These are phyloP conservation scores for Lasioglossum marginatum DNA, from an alignment of 2,888 invertebrate genomes.

Conservation along the genomic window DNA sequence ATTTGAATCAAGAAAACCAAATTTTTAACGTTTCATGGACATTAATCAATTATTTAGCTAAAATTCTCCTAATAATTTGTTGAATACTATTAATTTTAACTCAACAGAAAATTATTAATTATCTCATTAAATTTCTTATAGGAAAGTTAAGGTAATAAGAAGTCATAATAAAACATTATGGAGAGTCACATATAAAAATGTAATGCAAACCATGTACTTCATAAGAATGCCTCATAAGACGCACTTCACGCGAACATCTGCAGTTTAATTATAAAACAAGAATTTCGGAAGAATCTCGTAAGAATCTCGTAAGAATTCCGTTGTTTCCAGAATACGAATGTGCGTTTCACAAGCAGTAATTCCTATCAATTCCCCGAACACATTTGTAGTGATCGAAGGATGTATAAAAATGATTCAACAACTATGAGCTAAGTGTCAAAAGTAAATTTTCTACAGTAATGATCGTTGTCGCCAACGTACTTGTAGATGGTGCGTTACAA, in stretches of 20 bases:
- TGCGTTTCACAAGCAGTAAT: neutral
- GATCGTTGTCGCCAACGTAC: too few relatives aligned
- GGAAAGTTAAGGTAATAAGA: neutral
- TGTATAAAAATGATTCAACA: neutral
- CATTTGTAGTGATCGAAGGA: neutral
- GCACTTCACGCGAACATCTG: neutral
- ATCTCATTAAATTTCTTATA: too few relatives aligned
- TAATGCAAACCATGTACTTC: constrained; percentile 3
- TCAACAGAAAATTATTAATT: neutral
- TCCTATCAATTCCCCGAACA: neutral
- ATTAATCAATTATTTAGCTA: neutral
- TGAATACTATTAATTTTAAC: neutral
- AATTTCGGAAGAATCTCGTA: constrained; percentile 11
- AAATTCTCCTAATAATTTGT: neutral
- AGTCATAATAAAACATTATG: neutral
- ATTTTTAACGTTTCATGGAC: neutral
- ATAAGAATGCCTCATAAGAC: constrained; percentile 1
- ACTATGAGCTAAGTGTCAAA: neutral
- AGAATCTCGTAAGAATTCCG: constrained; percentile 2
- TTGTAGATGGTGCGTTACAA: too few relatives aligned
- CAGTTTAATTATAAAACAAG: constrained; percentile 10
- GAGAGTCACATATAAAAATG: neutral
- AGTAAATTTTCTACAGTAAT: too few relatives aligned
- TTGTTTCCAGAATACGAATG: neutral
- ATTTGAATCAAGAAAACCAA: neutral